phyloP scores from a whole-genome alignment of 2,113 vertebrate genomes.

The Syngnathus scovelli region DNA sequence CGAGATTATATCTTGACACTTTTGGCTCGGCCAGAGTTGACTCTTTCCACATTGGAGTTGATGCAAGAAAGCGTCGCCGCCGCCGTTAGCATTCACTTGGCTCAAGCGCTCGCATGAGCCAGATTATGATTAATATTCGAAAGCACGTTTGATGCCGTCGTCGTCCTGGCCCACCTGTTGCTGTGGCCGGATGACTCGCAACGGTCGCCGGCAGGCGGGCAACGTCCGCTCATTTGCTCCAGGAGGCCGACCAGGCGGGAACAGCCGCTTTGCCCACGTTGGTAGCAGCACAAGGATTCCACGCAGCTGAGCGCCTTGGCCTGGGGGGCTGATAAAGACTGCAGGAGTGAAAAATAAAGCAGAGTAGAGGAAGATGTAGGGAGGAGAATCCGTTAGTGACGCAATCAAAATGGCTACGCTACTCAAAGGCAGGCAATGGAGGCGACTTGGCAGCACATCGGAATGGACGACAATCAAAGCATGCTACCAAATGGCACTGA shows the following conservation, averaged over 20 bases:
- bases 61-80: slow-evolving; percentile 15
- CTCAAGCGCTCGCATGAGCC: slow-evolving; percentile 4
- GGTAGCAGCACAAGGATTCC: slow-evolving; percentile 97
- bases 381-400: slow-evolving; percentile 11
- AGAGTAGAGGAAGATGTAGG: slow-evolving; percentile 7
- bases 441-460: neutral
- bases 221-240: slow-evolving; percentile 80
- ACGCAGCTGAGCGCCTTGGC: slow-evolving; percentile 86
- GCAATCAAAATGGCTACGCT: neutral
- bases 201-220: slow-evolving; percentile 50
- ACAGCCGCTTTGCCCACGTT: slow-evolving; percentile 84
- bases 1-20: slow-evolving; percentile 2
- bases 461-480: slow-evolving; percentile 26
- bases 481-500: slow-evolving; percentile 27
- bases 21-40: slow-evolving; percentile 1
- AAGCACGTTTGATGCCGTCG: slow-evolving; percentile 24
- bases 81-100: neutral
- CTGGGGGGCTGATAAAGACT: slow-evolving; percentile 66
- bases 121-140: slow-evolving; percentile 1
- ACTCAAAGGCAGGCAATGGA: slow-evolving; percentile 5
- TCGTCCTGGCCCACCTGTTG: slow-evolving; percentile 62
- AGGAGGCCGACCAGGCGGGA: slow-evolving; percentile 83
- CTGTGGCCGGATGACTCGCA: slow-evolving; percentile 74
- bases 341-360: neutral
- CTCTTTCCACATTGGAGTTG: neutral